Base-by-base conservation (phyloP, 2,113 vertebrate genomes). In the Triplophysa siluroides region DNA sequence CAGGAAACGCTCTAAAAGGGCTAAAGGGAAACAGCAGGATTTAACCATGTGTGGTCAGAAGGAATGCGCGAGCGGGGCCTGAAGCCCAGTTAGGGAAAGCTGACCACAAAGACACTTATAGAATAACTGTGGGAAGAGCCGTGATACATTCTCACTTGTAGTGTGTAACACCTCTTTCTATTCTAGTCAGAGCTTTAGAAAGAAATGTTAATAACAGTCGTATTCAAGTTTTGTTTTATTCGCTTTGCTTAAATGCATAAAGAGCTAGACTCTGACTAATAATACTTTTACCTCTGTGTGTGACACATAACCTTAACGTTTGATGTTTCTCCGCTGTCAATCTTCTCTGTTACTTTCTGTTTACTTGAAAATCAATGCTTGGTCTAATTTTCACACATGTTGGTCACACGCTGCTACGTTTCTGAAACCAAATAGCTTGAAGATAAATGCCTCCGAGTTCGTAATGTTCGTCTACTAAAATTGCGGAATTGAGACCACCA, bases 31-130 rank as follows among this genome's bases (percentile, higher is more conserved):
- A 43, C 70, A 58, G 69, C 18, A 41, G 43, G 23, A 71, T 29
- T 23, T 33, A 14, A 43, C 45, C 61, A 50, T 58, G 41, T 71
- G 60, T 82, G 80, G 56, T 76, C 54, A n/a, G 43, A 1, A 60
- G 11, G 60, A n/a, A 76, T 54, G 52, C 66, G 52, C 29, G 62
- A 26, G 43, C 58, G 43, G 41, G 73, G 77, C 43, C 67, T 47
- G 47, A 47, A 54, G 69, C 52, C 62, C 8, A 3, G 64, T 2
- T 45, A 23, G 62, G 70, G 68, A 71, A 81, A 3, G 68, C 71
- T 71, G 29, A 65, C 64, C 52, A 54, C 52, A 29, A 63, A 45
- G 71, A 81, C 61, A 61, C 26, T 14, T 69, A 47, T 26, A 16
- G 33, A 12, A 24, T 19, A 64, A 38, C 70, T 78, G 33, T 65